Evolutionary conservation across 2,113 vertebrate species (phyloP).

Genomic region (Oreochromis aureus): DNA sequence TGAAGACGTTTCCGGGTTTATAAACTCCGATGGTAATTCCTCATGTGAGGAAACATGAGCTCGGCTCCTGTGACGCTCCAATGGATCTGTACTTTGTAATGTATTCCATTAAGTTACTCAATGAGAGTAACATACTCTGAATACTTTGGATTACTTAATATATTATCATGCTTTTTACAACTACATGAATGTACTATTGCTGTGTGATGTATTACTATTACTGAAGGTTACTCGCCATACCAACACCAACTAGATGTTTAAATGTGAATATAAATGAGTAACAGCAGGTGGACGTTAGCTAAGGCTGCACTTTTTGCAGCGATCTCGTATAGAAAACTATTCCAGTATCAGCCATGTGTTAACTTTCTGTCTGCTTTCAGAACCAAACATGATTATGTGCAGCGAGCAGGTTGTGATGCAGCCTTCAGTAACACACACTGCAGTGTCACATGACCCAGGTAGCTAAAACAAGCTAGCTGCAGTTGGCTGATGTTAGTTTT

Average conservation of each 20-base stretch:
- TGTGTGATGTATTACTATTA: no score
- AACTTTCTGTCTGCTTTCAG: not conserved
- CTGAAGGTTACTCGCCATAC: not conserved
- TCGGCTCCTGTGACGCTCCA: not conserved
- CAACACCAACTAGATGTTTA: fast-evolving
- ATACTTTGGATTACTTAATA: not conserved
- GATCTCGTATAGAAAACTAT: fast-evolving
- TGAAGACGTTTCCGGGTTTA: not conserved
- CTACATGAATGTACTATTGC: not conserved
- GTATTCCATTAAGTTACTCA: not conserved
- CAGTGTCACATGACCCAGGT: not conserved
- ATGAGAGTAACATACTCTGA: fast-evolving
- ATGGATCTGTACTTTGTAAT: not conserved
- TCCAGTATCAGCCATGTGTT: not conserved
- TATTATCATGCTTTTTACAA: not conserved
- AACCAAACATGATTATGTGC: not conserved
- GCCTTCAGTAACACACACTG: not conserved
- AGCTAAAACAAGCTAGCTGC: not conserved
- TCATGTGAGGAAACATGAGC: not conserved
- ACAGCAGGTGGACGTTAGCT: not conserved
- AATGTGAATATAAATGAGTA: not conserved
- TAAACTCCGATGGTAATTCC: not conserved
- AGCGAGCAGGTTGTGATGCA: fast-evolving
- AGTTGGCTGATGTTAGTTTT: not conserved
- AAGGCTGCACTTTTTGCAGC: fast-evolving